Evolutionary conservation across 2,113 vertebrate species (phyloP).

Genomic region (Ursus arctos): DNA sequence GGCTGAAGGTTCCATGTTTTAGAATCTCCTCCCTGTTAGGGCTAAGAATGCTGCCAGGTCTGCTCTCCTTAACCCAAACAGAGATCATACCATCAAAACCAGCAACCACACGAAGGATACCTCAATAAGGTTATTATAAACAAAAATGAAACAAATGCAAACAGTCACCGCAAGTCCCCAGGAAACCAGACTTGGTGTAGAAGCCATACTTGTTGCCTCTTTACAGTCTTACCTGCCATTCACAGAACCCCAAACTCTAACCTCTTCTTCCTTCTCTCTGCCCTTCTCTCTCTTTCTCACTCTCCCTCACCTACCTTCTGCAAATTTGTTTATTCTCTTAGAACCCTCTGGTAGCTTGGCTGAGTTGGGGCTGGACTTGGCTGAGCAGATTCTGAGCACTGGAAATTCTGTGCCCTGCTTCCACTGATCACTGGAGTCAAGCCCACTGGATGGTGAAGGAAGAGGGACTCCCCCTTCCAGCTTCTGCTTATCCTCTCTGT

Average conservation of each 20-base stretch:
- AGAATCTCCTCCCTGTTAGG: neutral
- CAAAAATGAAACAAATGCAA: neutral
- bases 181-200: neutral
- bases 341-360: neutral
- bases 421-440: neutral
- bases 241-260: neutral
- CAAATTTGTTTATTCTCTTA: neutral
- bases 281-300: neutral
- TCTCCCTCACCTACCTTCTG: conserved; percentile 29
- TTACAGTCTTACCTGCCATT: neutral
- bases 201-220: neutral
- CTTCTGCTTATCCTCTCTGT: neutral
- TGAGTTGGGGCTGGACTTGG: neutral
- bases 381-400: neutral
- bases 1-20: neutral
- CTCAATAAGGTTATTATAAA: neutral
- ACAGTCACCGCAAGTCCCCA: neutral
- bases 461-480: neutral
- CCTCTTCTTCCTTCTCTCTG: neutral
- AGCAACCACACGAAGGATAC: neutral
- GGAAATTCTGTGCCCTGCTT: neutral
- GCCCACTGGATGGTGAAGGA: neutral
- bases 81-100: neutral
- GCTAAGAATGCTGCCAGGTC: neutral
- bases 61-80: neutral